A percentile compares a stretch with the other conserved stretches of the same genome.
phyloP scores from a whole-genome alignment of 2,797 vertebrate genomes.

The Meda fulgida region DNA sequence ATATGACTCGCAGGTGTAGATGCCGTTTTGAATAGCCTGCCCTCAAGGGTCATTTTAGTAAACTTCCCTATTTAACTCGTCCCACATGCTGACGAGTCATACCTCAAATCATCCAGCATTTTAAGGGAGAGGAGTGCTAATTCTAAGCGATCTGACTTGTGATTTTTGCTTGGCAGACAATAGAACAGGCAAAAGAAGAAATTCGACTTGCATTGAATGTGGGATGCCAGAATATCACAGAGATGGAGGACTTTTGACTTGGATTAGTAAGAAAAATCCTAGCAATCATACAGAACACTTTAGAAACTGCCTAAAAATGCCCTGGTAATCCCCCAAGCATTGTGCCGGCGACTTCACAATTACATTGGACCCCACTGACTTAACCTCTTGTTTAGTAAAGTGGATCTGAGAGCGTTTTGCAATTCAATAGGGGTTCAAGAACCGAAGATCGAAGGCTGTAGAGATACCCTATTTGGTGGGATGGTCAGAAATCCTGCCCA shows the following conservation, averaged over 20 bases:
- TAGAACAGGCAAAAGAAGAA: background rate
- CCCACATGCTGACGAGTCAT: background rate
- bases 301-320: background rate
- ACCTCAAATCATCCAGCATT: background rate
- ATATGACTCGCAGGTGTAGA: slow-evolving; percentile 28
- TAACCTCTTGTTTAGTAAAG: slow-evolving; percentile 15
- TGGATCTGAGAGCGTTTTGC: background rate
- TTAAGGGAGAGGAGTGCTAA: background rate
- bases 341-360: background rate
- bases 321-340: background rate
- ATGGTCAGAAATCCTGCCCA: background rate
- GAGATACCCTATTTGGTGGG: background rate
- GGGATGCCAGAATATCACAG: background rate
- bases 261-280: background rate
- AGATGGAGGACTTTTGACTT: background rate
- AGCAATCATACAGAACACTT: background rate
- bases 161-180: background rate
- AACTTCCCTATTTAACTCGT: background rate
- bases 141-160: background rate
- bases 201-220: background rate
- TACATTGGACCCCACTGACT: background rate
- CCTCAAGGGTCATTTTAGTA: slow-evolving; percentile 4
- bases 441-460: background rate
- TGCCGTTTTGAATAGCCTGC: slow-evolving; percentile 5
- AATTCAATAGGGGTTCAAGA: background rate